Conservation (phyloP, 2,113 vertebrate species). For the Addax nasomaculatus region DNA sequence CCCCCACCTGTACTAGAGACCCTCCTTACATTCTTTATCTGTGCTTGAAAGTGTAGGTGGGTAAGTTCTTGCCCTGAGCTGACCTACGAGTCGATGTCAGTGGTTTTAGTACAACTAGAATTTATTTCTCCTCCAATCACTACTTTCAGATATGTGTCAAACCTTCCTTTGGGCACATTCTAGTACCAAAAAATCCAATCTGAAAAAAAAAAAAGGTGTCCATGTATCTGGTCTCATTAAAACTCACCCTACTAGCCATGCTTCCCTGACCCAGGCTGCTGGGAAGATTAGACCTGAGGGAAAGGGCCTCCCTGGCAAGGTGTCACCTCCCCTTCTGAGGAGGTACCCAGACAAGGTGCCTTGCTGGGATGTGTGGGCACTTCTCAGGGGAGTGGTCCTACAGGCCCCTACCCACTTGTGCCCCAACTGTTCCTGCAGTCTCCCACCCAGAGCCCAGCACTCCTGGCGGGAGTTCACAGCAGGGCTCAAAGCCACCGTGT, state of each 20-base stretch:
- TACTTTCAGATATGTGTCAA: not conserved
- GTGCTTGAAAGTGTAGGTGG: not conserved
- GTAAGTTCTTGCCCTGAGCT: accelerated
- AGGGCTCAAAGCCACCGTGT: accelerated
- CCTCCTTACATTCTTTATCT: accelerated
- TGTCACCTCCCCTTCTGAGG: no score
- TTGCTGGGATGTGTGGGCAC: accelerated
- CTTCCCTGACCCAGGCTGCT: accelerated
- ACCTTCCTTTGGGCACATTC: not conserved
- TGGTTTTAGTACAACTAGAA: not conserved
- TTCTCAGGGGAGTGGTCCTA: no score
- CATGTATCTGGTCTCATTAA: not conserved
- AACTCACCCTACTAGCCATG: accelerated
- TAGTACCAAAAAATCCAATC: not conserved
- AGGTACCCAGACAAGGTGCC: not conserved
- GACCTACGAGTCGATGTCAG: not conserved
- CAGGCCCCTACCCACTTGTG: not conserved
- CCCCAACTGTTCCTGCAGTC: not conserved
- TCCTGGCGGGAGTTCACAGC: not conserved
- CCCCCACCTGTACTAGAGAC: not conserved
- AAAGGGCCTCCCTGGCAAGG: not conserved
- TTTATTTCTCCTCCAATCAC: not conserved
- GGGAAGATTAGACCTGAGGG: not conserved
- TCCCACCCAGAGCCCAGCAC: not conserved
- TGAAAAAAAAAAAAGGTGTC: not conserved